phyloP scores from a whole-genome alignment of 2,888 invertebrate species.

The Tipula vernalis region DNA sequence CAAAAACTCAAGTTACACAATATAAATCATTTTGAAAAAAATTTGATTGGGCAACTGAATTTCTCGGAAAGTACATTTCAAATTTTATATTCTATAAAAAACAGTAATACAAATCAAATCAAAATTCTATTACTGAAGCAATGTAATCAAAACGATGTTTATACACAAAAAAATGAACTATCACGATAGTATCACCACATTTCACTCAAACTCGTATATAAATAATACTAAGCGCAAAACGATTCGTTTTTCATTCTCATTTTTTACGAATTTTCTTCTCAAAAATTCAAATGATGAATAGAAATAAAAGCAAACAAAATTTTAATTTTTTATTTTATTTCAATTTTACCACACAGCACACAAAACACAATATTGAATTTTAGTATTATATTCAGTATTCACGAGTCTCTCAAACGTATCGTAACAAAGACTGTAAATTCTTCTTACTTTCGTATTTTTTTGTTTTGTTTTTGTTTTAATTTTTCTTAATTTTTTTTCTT shows the following conservation, averaged over 20 bases:
- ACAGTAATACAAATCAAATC: too few relatives aligned
- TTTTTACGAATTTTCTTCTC: not conserved
- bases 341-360: not conserved
- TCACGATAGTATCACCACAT: not conserved
- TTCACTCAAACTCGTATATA: not conserved
- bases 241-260: not conserved
- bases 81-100: too few relatives aligned
- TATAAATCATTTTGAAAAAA: too few relatives aligned
- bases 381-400: not conserved
- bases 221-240: not conserved
- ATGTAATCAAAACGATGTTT: too few relatives aligned
- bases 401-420: not conserved
- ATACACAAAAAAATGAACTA: not conserved
- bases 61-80: too few relatives aligned
- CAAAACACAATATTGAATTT: not conserved
- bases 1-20: too few relatives aligned
- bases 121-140: too few relatives aligned
- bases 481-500: not conserved
- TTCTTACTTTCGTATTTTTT: not conserved
- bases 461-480: not conserved
- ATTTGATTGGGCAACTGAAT: too few relatives aligned
- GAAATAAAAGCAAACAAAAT: not conserved
- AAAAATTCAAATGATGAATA: not conserved
- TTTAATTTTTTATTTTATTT: not conserved
- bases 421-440: not conserved